Percentiles rank a stretch among this genome's conserved stretches.
phyloP scores from a whole-genome alignment of 2,888 invertebrate genomes.

The Amaurobius ferox region DNA sequence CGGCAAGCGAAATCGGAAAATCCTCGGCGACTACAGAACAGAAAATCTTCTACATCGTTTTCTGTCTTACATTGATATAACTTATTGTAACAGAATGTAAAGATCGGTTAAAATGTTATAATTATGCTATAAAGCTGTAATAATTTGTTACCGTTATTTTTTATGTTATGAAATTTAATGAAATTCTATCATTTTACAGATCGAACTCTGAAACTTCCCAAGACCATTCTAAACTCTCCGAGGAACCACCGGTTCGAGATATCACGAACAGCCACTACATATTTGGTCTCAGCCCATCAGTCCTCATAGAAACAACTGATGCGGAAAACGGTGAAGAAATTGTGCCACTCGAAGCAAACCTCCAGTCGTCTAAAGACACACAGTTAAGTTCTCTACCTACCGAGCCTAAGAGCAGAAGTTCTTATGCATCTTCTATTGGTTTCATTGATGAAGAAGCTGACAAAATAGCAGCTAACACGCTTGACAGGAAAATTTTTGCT shows the following conservation, averaged over 20 bases:
- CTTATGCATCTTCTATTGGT: constrained; percentile 61
- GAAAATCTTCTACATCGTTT: too few species aligned
- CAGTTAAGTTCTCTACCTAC: constrained; percentile 32
- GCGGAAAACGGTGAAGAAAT: constrained; percentile 42
- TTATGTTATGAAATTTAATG: too few species aligned
- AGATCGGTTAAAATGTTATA: too few species aligned
- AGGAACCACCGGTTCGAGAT: constrained; percentile 29
- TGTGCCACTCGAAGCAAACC: background rate
- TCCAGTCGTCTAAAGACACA: constrained; percentile 32
- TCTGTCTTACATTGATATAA: too few species aligned
- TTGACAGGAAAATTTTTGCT: constrained; percentile 56
- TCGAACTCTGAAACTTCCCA: constrained; percentile 63
- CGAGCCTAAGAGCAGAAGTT: constrained; percentile 50
- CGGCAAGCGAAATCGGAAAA: too few species aligned
- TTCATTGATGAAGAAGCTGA: constrained; percentile 59
- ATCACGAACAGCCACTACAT: constrained; percentile 55
- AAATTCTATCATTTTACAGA: constrained; percentile 15
- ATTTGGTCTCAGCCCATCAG: constrained; percentile 52
- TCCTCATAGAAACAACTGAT: constrained; percentile 42
- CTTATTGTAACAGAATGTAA: too few species aligned
- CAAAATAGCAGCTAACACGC: constrained; percentile 28
- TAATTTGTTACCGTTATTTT: too few species aligned
- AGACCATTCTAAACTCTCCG: constrained; percentile 33
- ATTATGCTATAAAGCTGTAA: too few species aligned
- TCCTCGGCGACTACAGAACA: too few species aligned